Conservation (phyloP, 92 coral and sea anemone species). For the Actinostola sp. region DNA sequence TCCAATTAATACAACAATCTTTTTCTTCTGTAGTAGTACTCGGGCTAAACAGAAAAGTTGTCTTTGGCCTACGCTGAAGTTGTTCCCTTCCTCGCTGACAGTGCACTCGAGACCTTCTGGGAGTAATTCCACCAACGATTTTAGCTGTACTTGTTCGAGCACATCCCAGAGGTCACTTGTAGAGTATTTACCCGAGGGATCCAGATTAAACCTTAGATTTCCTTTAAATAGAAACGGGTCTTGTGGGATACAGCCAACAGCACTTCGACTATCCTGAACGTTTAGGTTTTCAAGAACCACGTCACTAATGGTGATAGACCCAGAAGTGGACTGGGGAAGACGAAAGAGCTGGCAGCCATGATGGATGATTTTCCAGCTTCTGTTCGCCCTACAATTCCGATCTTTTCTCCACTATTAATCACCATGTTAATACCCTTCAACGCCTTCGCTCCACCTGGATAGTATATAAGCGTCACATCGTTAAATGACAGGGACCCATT, state of each 20-base stretch:
- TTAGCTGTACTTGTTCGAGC: slow-evolving; percentile 56
- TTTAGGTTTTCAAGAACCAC: slow-evolving; percentile 37
- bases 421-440: slow-evolving; percentile 19
- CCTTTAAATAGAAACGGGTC: slow-evolving; percentile 66
- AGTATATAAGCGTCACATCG: slow-evolving; percentile 32
- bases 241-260: slow-evolving; percentile 54
- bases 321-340: slow-evolving; percentile 35
- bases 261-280: slow-evolving; percentile 36
- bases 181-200: slow-evolving; percentile 31
- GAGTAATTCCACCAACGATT: slow-evolving; percentile 23
- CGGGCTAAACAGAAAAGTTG: slow-evolving; percentile 64
- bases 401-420: slow-evolving; percentile 39
- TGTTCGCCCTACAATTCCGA: slow-evolving; percentile 61
- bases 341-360: slow-evolving; percentile 48
- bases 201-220: slow-evolving; percentile 45
- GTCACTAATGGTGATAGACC: slow-evolving; percentile 40
- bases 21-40: slow-evolving; percentile 46
- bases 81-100: slow-evolving; percentile 47
- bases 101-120: slow-evolving; percentile 54
- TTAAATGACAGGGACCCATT: slow-evolving; percentile 23
- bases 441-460: slow-evolving; percentile 8
- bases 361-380: slow-evolving; percentile 63
- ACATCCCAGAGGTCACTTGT: slow-evolving; percentile 55
- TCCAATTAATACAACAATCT: slow-evolving; percentile 55
- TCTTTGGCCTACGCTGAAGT: slow-evolving; percentile 66